Conservation (phyloP, 2,113 vertebrate species). For the Poeciliopsis retropinna region DNA sequence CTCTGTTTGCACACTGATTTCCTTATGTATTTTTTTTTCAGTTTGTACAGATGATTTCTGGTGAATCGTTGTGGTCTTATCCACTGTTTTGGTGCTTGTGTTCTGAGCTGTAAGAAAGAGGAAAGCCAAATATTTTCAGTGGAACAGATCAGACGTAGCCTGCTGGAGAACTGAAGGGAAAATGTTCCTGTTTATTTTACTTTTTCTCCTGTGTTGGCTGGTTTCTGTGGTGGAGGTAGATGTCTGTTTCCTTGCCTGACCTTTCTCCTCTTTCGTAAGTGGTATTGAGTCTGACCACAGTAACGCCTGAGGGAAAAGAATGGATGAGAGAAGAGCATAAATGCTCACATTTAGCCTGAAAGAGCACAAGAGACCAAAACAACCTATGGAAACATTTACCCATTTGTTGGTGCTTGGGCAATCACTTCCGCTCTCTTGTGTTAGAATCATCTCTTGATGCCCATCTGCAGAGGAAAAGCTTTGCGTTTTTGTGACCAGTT, state of each 20-base stretch:
- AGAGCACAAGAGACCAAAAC: background rate
- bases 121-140: background rate
- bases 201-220: conserved; percentile 20
- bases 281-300: conserved; percentile 52
- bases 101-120: conserved; percentile 46
- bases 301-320: conserved; percentile 47
- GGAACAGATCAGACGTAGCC: background rate
- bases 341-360: background rate
- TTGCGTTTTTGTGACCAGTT: conserved; percentile 5
- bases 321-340: background rate
- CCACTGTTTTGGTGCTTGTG: conserved; percentile 9
- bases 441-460: conserved; percentile 18
- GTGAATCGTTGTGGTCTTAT: conserved; percentile 26
- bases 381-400: conserved; percentile 46
- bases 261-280: conserved; percentile 23
- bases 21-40: conserved; percentile 50
- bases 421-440: conserved; percentile 25
- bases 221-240: conserved; percentile 35
- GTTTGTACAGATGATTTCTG: conserved; percentile 23
- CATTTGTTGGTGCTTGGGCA: conserved; percentile 48
- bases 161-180: background rate
- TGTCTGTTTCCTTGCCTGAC: conserved; percentile 12
- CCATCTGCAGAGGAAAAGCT: conserved; percentile 15
- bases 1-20: conserved; percentile 73
- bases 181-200: conserved; percentile 36